Conservation (phyloP, 2,888 invertebrate species). For the Drosophila multiciliata region DNA sequence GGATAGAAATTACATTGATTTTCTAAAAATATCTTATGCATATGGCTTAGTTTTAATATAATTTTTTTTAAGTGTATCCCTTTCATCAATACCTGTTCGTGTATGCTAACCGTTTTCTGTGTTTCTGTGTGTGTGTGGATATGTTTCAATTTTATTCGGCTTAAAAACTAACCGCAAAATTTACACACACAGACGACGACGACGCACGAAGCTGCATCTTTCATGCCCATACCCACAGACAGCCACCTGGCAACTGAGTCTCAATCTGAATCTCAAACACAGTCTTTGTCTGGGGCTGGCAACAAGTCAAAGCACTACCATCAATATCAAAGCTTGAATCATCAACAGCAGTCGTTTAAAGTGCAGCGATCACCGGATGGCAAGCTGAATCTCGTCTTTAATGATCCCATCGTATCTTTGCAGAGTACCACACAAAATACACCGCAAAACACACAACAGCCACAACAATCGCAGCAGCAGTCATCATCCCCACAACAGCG, state of each 20-base stretch:
- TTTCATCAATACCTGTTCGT: slow-evolving; percentile 10
- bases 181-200: slow-evolving; percentile 71
- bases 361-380: slow-evolving; percentile 83
- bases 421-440: slow-evolving; percentile 47
- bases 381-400: slow-evolving; percentile 83
- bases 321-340: slow-evolving; percentile 70
- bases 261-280: slow-evolving; percentile 22
- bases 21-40: neutral
- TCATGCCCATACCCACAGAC: slow-evolving; percentile 65
- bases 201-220: slow-evolving; percentile 62
- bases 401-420: slow-evolving; percentile 79
- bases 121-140: slow-evolving; percentile 49
- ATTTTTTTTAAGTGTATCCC: neutral
- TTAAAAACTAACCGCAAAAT: slow-evolving; percentile 60
- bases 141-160: slow-evolving; percentile 37
- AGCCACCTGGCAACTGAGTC: slow-evolving; percentile 8
- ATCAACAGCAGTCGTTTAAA: slow-evolving; percentile 81
- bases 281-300: slow-evolving; percentile 23
- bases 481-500: slow-evolving; percentile 6
- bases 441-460: slow-evolving; percentile 13
- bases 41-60: neutral
- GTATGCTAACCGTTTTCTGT: slow-evolving; percentile 44
- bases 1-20: neutral
- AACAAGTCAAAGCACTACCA: slow-evolving; percentile 57
- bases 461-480: slow-evolving; percentile 16